Conservation (phyloP, 1,140 invertebrate genomes). For the Ostrea denselamellosa region DNA sequence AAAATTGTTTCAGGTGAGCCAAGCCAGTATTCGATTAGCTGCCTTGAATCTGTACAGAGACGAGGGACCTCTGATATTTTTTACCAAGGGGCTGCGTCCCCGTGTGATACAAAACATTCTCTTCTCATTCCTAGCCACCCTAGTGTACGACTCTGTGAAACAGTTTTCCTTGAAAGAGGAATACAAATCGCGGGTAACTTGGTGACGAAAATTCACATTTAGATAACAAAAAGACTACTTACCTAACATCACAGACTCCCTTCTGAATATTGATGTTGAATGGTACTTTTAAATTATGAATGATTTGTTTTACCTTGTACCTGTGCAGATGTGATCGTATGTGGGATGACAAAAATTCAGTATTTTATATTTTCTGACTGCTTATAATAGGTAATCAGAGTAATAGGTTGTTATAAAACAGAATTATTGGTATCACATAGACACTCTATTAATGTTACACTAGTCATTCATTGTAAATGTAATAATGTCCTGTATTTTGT, state of each 20-base stretch:
- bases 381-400: not conserved
- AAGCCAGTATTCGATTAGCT: constrained; percentile 4
- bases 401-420: not conserved
- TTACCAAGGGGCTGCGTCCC: constrained; percentile 33
- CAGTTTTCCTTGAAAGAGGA: constrained; percentile 15
- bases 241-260: not conserved
- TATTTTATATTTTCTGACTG: not conserved
- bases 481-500: not conserved
- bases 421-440: not conserved
- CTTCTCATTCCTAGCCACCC: constrained; percentile 9
- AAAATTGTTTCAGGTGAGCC: not conserved
- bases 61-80: not conserved
- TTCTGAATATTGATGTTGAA: not conserved
- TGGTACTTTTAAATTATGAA: not conserved
- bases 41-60: not conserved
- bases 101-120: constrained; percentile 3
- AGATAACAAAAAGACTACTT: not conserved
- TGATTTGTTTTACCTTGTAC: not conserved
- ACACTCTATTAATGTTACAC: not conserved
- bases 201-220: constrained; percentile 1
- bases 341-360: not conserved
- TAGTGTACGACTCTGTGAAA: not conserved
- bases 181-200: constrained; percentile 1
- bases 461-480: not conserved
- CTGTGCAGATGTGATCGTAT: not conserved